Conservation (phyloP, 2,797 vertebrate species). For the Esox masquinongy region DNA sequence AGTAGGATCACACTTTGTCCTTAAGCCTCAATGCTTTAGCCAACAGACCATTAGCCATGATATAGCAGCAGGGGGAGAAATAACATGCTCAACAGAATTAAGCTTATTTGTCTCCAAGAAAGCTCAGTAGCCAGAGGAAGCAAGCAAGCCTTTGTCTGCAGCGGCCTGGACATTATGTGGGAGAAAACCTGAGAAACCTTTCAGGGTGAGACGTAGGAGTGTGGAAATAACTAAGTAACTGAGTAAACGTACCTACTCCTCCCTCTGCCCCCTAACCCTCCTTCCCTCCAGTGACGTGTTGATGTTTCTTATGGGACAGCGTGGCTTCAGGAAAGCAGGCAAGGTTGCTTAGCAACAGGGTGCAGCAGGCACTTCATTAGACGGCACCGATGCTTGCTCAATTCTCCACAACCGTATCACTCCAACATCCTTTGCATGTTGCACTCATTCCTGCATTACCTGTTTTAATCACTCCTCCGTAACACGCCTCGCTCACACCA, state of each 20-base stretch:
- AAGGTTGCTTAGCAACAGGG: slow-evolving; percentile 80
- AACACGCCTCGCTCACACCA: neutral
- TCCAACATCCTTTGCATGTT: neutral
- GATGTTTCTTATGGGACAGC: slow-evolving; percentile 62
- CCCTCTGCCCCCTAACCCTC: slow-evolving; percentile 28
- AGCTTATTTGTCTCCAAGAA: too few species aligned
- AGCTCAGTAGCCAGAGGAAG: neutral
- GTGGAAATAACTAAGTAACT: neutral
- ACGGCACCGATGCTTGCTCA: slow-evolving; percentile 64
- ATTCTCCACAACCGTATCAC: neutral
- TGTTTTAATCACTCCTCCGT: slow-evolving; percentile 13
- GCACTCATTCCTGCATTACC: slow-evolving; percentile 11
- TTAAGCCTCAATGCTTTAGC: slow-evolving; percentile 17
- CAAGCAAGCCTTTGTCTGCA: neutral
- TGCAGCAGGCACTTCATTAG: slow-evolving; percentile 72
- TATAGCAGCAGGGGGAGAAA: slow-evolving; percentile 10
- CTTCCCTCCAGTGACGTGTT: slow-evolving; percentile 38
- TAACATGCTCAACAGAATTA: slow-evolving; percentile 5
- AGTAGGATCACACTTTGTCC: slow-evolving; percentile 30
- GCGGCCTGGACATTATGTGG: neutral
- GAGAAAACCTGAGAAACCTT: slow-evolving; percentile 1
- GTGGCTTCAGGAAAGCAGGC: slow-evolving; percentile 60
- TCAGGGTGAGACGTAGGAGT: neutral
- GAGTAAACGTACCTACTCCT: neutral
- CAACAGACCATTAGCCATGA: slow-evolving; percentile 21